Base-by-base conservation (phyloP, 2,888 invertebrate species). In the Epicampocera succincta region DNA sequence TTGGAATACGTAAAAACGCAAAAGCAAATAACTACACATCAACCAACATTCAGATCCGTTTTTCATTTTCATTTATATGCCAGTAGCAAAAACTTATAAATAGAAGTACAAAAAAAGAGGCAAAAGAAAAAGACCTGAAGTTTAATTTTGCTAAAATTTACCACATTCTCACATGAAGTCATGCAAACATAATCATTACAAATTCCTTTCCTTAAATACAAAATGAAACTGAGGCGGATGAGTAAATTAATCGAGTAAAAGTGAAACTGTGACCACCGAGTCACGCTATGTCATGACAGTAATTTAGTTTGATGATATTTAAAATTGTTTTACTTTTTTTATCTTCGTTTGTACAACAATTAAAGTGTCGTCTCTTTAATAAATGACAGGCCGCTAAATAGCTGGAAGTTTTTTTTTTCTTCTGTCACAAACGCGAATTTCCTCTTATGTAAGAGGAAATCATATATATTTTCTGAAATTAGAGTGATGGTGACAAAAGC, bases 271-370 rank as follows among this genome's bases (percentile, higher is more conserved):
- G 56, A 15, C 42, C 25, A 4, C 4, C 38, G 33, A 63, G 73
- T 81, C 81, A 81, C 81, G 77, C 77, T 63, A 81, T 38, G 54
- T 48, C 33, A 61, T 42, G 21, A 46, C 42, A 60, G 38, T 74
- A 50, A 69, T 74, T 75, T 52, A 60, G 50, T 66, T 60, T 29
- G 65, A 75, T 63, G 56, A 48, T 25, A 25, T 48, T 29, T 40
- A 17, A 50, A 21, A 50, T 13, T 21, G 1, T 40, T 42, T 60
- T 40, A 9, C 3, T n/a, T 33, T 6, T 46, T 46, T 46, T 46
- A 46, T 17, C 15, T 15, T 44, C 9, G 33, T 33, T 33, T 33
- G 33, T 33, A 9, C 8, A 3, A 33, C 33, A 33, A 33, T 6
- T 33, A 33, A 33, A 8, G 9, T 9, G 33, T 33, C 33, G 5